A percentile compares a stretch with the other conserved stretches of the same genome.
Evolutionary conservation across 2,113 vertebrate species (phyloP).

Genomic region (Symphodus melops): DNA sequence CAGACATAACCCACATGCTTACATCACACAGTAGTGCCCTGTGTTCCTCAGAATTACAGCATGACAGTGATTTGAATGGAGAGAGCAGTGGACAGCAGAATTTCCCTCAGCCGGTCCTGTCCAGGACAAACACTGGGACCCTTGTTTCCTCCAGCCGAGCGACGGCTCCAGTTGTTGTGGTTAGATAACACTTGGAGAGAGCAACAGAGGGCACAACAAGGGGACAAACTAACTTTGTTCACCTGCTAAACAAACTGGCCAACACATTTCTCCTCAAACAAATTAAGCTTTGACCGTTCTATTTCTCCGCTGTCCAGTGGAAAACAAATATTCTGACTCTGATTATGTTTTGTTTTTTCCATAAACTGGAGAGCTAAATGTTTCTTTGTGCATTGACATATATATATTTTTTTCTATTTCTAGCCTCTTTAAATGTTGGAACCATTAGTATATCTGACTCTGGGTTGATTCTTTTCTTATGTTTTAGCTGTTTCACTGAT

Average conservation of each 20-base stretch:
- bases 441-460: too few relatives aligned
- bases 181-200: slow-evolving; percentile 62
- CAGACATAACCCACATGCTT: slow-evolving; percentile 22
- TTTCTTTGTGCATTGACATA: background rate
- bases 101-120: slow-evolving; percentile 43
- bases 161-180: slow-evolving; percentile 66
- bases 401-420: background rate
- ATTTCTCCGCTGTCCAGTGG: background rate
- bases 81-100: slow-evolving; percentile 50
- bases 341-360: background rate
- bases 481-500: too few relatives aligned
- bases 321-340: slow-evolving; percentile 9
- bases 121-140: slow-evolving; percentile 58
- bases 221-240: slow-evolving; percentile 58
- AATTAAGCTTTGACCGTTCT: background rate
- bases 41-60: slow-evolving; percentile 56
- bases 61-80: slow-evolving; percentile 60
- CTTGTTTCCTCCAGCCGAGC: slow-evolving; percentile 59
- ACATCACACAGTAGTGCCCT: slow-evolving; percentile 44
- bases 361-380: background rate
- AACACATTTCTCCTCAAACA: slow-evolving; percentile 4
- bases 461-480: too few relatives aligned
- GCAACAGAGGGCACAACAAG: slow-evolving; percentile 7
- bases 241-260: slow-evolving; percentile 56
- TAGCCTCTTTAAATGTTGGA: too few relatives aligned